Base-by-base conservation (phyloP, 2,797 vertebrate species). In the Phaenicophaeus curvirostris region DNA sequence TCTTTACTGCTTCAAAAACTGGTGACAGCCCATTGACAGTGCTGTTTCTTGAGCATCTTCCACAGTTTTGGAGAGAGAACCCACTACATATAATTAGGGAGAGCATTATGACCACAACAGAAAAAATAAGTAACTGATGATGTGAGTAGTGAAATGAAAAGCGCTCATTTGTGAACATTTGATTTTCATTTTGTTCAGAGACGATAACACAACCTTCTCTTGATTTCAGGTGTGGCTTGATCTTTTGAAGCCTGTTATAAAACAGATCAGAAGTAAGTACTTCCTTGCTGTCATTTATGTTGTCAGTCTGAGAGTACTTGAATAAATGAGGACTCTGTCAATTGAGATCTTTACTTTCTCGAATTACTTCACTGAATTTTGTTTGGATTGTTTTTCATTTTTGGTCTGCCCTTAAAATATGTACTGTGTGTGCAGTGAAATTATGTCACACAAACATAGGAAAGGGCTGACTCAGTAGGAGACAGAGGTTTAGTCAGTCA, bases 191-290 rank as follows among this genome's bases (percentile, higher is more conserved):
- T 82, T 87, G 41, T 83, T 96, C 48, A 83, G 83, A 91, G 53
- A 21, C 74, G 6, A 10, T 90, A 89, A 68, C 63, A 28, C 66
- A 48, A 73, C 5, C 59, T 91, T 89, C 72, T 93, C 77, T 85
- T 89, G 53, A 89, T 96, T 96, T 59, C 90, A 99, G 99, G 99
- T 99, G 88, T 99, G 99, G 99, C 98, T 99, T 35, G 99, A 99
- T 97, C 98, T 99, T 87, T 97, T 99, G 97, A 99, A 99, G 96
- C 99, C 99, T 87, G 98, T 99, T 95, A 98, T 98, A 89, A 99
- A 99, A 94, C 99, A 99, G 97, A 98, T 99, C 91, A 98, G 98
- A 98, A 98, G 99, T 99, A 98, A 99, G 99, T 99, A 91, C 73
- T 74, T 37, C 57, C 87, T 91, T 93, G 55, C 73, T 89, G 80